Conservation (phyloP, 2,888 invertebrate species). For the Bellardia bayeri region DNA sequence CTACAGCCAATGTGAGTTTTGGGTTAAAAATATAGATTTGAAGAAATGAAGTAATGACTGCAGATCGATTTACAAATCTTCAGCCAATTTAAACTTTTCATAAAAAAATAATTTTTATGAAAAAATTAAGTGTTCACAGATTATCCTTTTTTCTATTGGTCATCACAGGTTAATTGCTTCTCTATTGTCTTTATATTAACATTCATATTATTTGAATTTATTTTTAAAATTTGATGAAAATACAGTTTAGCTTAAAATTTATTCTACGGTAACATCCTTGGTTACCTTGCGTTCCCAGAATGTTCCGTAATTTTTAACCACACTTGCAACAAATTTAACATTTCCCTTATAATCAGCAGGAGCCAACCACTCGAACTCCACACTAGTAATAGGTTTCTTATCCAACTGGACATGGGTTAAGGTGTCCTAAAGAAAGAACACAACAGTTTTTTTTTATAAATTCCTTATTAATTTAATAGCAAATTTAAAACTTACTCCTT, state of each 20-base stretch:
- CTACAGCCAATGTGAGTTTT: too few relatives aligned
- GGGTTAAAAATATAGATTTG: too few relatives aligned
- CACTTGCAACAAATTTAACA: conserved; percentile 89
- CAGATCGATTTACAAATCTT: too few relatives aligned
- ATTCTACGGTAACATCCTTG: conserved; percentile 86
- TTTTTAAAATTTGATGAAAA: not conserved
- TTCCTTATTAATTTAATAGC: not conserved
- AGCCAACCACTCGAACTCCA: conserved; percentile 88
- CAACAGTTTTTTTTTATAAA: not conserved
- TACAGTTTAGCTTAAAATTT: conserved; percentile 51
- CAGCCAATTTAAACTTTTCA: too few relatives aligned
- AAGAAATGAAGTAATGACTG: too few relatives aligned
- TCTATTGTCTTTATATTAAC: too few relatives aligned
- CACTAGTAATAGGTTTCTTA: conserved; percentile 85
- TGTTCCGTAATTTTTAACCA: conserved; percentile 88
- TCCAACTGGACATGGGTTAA: conserved; percentile 88
- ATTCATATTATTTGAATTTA: not conserved
- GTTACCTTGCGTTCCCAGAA: conserved; percentile 90
- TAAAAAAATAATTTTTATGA: too few relatives aligned
- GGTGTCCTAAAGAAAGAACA: conserved; percentile 85
- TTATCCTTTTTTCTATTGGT: too few relatives aligned
- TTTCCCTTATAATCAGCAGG: conserved; percentile 87
- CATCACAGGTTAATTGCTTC: too few relatives aligned
- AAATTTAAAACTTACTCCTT: conserved; percentile 76
- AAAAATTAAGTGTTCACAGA: too few relatives aligned